Conservation (phyloP, 2,888 invertebrate species). For the Cataglyphis rosenhaueri region DNA sequence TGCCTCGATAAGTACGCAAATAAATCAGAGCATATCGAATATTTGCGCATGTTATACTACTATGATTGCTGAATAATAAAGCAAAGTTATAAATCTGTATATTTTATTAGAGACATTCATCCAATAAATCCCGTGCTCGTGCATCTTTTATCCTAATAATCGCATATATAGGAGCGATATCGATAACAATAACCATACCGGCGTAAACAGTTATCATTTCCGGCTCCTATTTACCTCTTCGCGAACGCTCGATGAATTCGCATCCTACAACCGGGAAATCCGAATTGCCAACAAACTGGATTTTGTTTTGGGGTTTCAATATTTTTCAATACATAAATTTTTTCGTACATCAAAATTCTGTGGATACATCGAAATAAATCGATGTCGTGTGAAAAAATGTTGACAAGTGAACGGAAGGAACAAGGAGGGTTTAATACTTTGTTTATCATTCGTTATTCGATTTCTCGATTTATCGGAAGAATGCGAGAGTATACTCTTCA, state of each 20-base stretch:
- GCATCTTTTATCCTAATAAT: slow-evolving; percentile 45
- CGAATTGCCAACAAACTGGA: slow-evolving; percentile 23
- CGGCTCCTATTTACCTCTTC: slow-evolving; percentile 38
- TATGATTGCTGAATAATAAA: background rate
- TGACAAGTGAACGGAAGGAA: slow-evolving; percentile 18
- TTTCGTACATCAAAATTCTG: slow-evolving; percentile 19
- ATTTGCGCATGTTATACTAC: background rate
- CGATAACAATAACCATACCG: slow-evolving; percentile 26
- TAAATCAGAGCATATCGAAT: background rate
- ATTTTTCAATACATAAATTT: slow-evolving; percentile 25
- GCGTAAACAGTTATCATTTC: slow-evolving; percentile 35
- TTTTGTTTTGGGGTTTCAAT: slow-evolving; percentile 26
- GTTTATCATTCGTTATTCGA: slow-evolving; percentile 46
- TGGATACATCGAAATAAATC: background rate
- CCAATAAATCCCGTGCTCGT: background rate
- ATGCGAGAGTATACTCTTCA: slow-evolving; percentile 28
- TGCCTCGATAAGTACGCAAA: slow-evolving; percentile 6
- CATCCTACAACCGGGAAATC: slow-evolving; percentile 23
- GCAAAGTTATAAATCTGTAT: background rate
- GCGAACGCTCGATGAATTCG: slow-evolving; percentile 30
- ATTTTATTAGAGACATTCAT: slow-evolving; percentile 3
- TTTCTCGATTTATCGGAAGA: slow-evolving; percentile 48
- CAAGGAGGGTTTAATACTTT: slow-evolving; percentile 41
- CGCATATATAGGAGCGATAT: background rate
- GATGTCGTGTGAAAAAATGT: background rate